Evolutionary conservation across 1,140 invertebrate genomes (phyloP), one percentile per base, ranked within the genome.

Genomic region (Triops cancriformis): DNA sequence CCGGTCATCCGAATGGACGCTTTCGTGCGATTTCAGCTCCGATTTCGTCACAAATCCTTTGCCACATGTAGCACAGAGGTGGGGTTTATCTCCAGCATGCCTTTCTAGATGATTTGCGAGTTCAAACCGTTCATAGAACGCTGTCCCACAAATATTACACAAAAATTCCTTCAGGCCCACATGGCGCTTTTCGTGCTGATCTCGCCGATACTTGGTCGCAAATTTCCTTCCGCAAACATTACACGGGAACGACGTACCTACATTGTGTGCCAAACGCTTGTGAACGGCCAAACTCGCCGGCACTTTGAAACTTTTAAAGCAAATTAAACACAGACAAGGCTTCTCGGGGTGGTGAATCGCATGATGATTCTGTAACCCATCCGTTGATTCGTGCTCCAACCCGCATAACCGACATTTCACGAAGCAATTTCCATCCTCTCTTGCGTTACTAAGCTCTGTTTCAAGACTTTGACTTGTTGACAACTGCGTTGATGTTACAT

Each of bases 231-330:
- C 26, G 41, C 78, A 79, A 10, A 72, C 51, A 9, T 14, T 45
- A 41, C 78, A 79, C 14, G 51, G 37, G 26, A 37, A 76, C 41
- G 42, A 23, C 5, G n/a, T 75, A 9, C 73, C 78, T 31, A 72
- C 26, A 27, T 77, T 31, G 23, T 94, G 92, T 0, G 91, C 91
- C 26, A 94, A 91, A 83, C 91, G 87, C 81, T 92, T 87, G 85
- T 94, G 93, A 1, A 94, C 89, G 87, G 93, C 92, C 1, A 94
- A 82, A 78, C 91, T 93, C 6, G 92, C 92, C 80, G 89, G 87
- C 89, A 92, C 92, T 83, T 91, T 92, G 81, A 93, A 94, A 73
- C 26, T 43, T 26, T 26, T 42, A 77, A 41, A 74, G 27, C 23
- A 23, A 27, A 45, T 2, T 28, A 26, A 75, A 7, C 37, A 28